These are phyloP conservation scores for Hypotaenidia philippensis DNA, from an alignment of 2,797 vertebrate genomes.

Conservation along the genomic window DNA sequence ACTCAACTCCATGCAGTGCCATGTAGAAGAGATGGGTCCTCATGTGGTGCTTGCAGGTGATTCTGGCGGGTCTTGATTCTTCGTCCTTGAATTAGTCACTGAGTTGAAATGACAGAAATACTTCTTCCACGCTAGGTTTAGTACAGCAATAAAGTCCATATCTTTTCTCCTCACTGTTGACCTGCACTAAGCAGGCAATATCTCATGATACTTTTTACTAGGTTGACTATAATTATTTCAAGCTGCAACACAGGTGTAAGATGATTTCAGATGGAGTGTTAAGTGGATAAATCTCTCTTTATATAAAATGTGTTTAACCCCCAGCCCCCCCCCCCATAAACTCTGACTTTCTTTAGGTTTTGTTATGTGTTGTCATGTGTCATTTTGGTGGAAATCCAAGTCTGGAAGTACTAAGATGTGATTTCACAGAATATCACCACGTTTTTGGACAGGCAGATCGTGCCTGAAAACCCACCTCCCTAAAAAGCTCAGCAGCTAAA, in stretches of 20 bases:
- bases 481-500: neutral
- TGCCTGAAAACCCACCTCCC: neutral
- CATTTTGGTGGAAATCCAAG: neutral
- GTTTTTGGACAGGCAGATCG: neutral
- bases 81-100: neutral
- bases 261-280: constrained; percentile 8
- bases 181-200: neutral
- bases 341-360: constrained; percentile 3
- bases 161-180: neutral
- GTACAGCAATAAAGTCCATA: neutral
- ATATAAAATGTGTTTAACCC: neutral
- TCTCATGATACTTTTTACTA: neutral
- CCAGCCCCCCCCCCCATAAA: rapidly evolving
- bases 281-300: neutral
- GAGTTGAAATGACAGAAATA: neutral
- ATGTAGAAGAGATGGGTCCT: neutral
- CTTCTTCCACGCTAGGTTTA: neutral
- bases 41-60: neutral
- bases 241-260: neutral
- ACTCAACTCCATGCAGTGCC: neutral
- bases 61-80: neutral
- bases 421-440: neutral
- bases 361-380: neutral
- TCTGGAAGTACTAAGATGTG: neutral
- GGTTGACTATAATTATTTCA: neutral